Evolutionary conservation across 2,888 invertebrate species (phyloP), one percentile per base, ranked within the genome.

Genomic region (Lissonota sp.): DNA sequence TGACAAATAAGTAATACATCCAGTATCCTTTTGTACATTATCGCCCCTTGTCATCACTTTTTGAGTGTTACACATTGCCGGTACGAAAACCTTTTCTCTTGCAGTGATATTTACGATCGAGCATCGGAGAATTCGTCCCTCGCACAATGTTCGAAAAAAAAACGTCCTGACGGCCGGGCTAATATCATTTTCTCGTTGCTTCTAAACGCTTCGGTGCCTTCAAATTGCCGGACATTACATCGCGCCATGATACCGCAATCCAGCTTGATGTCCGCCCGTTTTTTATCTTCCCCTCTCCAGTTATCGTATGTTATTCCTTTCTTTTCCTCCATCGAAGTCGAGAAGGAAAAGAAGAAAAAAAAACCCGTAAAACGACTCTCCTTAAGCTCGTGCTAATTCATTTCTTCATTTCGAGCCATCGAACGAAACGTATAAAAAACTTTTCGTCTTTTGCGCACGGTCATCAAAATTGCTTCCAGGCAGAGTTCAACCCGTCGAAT

Each of bases 1-100:
- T 80, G 79, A 80, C 75, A 66, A 71, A 75, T 75, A 71, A 75
- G 39, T 60, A 79, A 63, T 66, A 51, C 40, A 42, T 57, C 49
- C 53, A 60, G 62, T 62, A 57, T 74, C 70, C 69, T 67, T 70
- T 16, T 58, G 39, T 51, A 10, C 70, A 55, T 63, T 63, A 64
- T 75, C 51, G 66, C 40, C 44, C 44, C 51, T 46, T 55, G 58
- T 74, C 74, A 66, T 79, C 75, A 53, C 44, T 46, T 60, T 51
- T 66, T 44, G 46, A 66, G 66, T 60, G 57, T 58, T 57, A n/a
- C 46, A 51, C 66, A 49, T 55, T 60, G 40, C 44, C 14, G 40
- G 49, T 58, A 57, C 12, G 49, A 74, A 39, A 49, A 49, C 49
- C 58, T 12, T 66, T 74, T 40, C 26, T 26, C 39, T 74, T 49